Conservation (phyloP, 2,888 invertebrate genomes). For the Sicus ferrugineus region DNA sequence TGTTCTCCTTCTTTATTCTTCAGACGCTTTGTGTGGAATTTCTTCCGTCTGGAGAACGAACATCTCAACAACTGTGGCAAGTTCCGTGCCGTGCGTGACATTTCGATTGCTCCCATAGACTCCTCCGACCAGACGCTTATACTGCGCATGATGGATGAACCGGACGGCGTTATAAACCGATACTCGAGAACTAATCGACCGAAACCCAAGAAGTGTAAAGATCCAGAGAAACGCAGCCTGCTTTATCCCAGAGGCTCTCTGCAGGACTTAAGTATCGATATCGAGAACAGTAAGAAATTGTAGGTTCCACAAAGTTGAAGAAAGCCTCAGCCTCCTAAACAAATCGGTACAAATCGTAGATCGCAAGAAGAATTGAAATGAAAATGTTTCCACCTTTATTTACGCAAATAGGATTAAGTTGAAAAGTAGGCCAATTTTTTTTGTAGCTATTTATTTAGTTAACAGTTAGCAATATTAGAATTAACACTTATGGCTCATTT, state of each 20-base stretch:
- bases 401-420: constrained; percentile 10
- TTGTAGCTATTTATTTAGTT: neutral
- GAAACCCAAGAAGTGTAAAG: constrained; percentile 70
- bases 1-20: too few relatives aligned
- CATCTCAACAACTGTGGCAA: constrained; percentile 99
- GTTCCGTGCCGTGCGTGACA: constrained; percentile 97
- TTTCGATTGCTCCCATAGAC: constrained; percentile 92
- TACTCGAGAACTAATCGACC: constrained; percentile 70
- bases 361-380: neutral
- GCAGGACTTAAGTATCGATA: constrained; percentile 60
- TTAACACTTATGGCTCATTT: neutral
- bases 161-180: constrained; percentile 84
- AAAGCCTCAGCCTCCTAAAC: neutral
- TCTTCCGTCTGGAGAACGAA: constrained; percentile 98
- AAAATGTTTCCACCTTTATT: constrained; percentile 27
- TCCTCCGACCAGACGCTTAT: constrained; percentile 91
- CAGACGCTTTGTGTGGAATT: constrained; percentile 98
- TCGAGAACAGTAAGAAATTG: constrained; percentile 60
- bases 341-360: neutral
- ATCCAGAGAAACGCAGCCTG: constrained; percentile 68
- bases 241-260: constrained; percentile 64
- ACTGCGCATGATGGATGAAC: constrained; percentile 94
- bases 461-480: neutral
- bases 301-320: constrained; percentile 39
- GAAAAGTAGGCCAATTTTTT: neutral